A percentile compares a stretch with the other conserved stretches of the same genome.
phyloP scores from a whole-genome alignment of 2,797 vertebrate species.

The Natrix natrix region DNA sequence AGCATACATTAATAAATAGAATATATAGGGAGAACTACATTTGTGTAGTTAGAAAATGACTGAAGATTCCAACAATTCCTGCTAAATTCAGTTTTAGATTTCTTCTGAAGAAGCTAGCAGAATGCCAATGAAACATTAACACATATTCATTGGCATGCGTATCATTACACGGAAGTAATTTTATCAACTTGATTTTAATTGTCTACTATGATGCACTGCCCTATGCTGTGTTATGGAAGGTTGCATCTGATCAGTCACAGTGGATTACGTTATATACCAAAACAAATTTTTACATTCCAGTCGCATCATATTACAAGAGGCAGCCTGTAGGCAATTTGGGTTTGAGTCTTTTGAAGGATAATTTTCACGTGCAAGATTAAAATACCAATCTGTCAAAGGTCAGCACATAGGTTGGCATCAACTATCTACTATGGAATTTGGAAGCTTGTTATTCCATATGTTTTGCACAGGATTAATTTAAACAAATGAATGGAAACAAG shows the following conservation, averaged over 20 bases:
- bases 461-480: conserved; percentile 34
- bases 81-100: neutral
- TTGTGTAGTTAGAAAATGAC: neutral
- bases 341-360: conserved; percentile 61
- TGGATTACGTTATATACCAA: conserved; percentile 54
- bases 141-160: neutral
- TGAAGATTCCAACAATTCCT: neutral
- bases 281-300: conserved; percentile 61
- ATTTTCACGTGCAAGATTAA: conserved; percentile 63
- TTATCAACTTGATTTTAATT: conserved; percentile 42
- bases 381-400: conserved; percentile 61
- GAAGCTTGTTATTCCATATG: conserved; percentile 25
- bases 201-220: conserved; percentile 35
- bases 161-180: neutral
- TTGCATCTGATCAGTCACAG: conserved; percentile 59
- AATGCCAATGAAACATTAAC: neutral
- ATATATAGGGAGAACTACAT: neutral
- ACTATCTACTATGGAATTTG: conserved; percentile 46
- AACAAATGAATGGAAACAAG: neutral
- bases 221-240: conserved; percentile 46
- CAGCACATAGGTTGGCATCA: conserved; percentile 53
- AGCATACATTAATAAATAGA: neutral
- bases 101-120: neutral
- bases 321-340: conserved; percentile 62
- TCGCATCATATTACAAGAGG: conserved; percentile 63